Conservation (phyloP, 2,888 invertebrate genomes). For the Ichneumoninae sp. region DNA sequence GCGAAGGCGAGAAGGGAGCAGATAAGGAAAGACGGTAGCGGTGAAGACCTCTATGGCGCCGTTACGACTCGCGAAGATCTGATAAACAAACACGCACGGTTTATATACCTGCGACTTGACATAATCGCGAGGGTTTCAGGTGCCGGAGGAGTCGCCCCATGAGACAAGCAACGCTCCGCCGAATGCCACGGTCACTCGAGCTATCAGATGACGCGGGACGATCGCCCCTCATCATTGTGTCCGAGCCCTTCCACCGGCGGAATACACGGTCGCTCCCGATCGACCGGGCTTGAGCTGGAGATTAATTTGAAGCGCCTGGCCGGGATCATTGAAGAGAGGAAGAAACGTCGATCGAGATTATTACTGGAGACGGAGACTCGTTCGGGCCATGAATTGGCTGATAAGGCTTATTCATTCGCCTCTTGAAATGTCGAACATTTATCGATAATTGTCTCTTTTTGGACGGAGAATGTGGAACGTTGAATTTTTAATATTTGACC, state of each 20-base stretch:
- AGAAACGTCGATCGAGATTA: neutral
- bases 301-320: neutral
- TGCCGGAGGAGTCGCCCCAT: conserved; percentile 39
- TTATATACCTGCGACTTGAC: conserved; percentile 53
- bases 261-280: conserved; percentile 23
- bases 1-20: conserved; percentile 19
- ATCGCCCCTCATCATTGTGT: conserved; percentile 73
- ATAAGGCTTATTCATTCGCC: conserved; percentile 1
- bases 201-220: conserved; percentile 72
- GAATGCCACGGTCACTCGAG: conserved; percentile 16
- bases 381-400: neutral
- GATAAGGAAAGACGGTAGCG: conserved; percentile 20
- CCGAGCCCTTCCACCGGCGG: neutral
- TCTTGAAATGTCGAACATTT: neutral
- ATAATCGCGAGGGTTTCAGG: conserved; percentile 65
- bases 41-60: conserved; percentile 63
- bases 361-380: neutral
- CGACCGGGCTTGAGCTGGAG: neutral
- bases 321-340: neutral
- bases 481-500: neutral
- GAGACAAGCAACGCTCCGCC: conserved; percentile 2
- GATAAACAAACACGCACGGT: conserved; percentile 79
- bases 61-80: conserved; percentile 78
- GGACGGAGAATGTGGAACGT: neutral
- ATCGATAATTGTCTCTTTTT: neutral